Evolutionary conservation across 2,888 invertebrate genomes (phyloP), one percentile per base, ranked within the genome.

Genomic region (Caenorhabditis sp.): DNA sequence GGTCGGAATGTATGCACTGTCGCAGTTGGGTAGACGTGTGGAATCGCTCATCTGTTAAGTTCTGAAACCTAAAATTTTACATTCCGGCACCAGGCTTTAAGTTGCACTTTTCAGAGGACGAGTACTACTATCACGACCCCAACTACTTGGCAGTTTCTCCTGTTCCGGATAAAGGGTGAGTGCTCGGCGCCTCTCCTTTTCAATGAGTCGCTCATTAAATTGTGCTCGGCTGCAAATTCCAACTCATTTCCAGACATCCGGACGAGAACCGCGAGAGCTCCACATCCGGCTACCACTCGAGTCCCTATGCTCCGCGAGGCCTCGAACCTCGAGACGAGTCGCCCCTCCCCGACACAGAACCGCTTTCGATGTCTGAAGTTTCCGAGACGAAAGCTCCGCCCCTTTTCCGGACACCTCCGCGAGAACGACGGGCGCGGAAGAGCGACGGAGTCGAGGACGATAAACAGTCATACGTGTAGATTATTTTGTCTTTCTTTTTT

Each of bases 391-490:
- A 32, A 2, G 68, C 62, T 0, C 66, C 66, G 37, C 56, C 72
- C n/a, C 65, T 78, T 13, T 78, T 78, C 43, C 39, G 37, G 17
- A 63, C 61, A 20, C 61, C 71, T 7, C 55, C 62, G 9, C 52
- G 41, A 8, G 43, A 43, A 32, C 27, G 52, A 15, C 43, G 58
- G 30, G 26, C 50, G 17, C 41, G 39, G 53, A 59, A 58, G 24
- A 37, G 27, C 24, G 55, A 62, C 1, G 58, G 50, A 9, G 65
- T 53, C 27, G 66, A 76, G 7, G 50, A 62, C 45, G 56, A 72
- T 63, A 62, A 50, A 58, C 63, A 62, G 46, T 76, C 76, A 30
- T 76, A 76, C 76, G 76, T 76, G 76, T 76, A 76, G 70, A 59
- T 59, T 24, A 8, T 45, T 52, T 48, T 22, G 22, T 32, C 52